Base-by-base conservation (phyloP, 2,797 vertebrate species). In the Sphenopsis melanotis region DNA sequence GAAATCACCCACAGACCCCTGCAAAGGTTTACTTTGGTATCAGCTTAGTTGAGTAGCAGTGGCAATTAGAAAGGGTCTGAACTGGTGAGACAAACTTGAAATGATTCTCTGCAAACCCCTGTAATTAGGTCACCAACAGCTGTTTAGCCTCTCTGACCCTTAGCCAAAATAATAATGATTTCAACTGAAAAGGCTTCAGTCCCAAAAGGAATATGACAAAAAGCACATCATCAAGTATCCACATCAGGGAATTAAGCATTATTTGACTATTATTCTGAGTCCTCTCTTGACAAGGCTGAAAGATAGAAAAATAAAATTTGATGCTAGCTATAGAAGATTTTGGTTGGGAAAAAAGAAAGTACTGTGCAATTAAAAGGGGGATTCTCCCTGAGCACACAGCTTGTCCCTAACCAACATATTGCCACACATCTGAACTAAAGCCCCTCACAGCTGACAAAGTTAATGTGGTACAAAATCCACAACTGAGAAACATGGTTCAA, bases 61-160 rank as follows among this genome's bases (percentile, higher is more conserved):
- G 71, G 69, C 69, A 81, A 93, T 85, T 81, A 75, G 37, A 91
- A 72, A 11, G 44, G n/a, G 55, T 26, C 37, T 72, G 65, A 92
- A 46, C 37, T 64, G 74, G 32, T 3, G 27, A 92, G 41, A 52
- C 15, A 76, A 96, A 87, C 44, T 91, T 78, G 83, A 92, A 93
- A 83, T 32, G 32, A 71, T 76, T 91, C 76, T 76, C 70, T 76
- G 56, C 47, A 93, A 94, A 88, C 29, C 65, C 65, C 69, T 78
- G 63, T 90, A 95, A 94, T 91, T 93, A 93, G 59, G 93, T 87
- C 87, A 92, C 75, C 68, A 89, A 41, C 72, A 92, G 92, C 85
- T 81, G 72, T 78, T 95, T 86, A 93, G 72, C 92, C 79, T 88
- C 1, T 0, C 32, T 94, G 94, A 94, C 94, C 87, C 80, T 69